Evolutionary conservation across 1,140 invertebrate species (phyloP).

Genomic region (Heliconius melpomene): DNA sequence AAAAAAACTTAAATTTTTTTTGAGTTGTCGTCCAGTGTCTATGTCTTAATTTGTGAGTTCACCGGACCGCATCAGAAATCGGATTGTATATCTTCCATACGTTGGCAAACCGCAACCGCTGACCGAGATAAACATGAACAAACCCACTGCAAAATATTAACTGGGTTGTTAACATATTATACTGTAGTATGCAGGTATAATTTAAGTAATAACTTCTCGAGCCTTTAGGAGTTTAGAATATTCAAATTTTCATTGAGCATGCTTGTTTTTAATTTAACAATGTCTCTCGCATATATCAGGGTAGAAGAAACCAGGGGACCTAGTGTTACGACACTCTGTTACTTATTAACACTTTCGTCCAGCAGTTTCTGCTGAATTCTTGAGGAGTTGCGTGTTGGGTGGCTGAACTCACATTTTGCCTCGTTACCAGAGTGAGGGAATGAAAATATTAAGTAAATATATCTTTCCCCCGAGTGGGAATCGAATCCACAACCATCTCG

Average conservation of each 20-base stretch:
- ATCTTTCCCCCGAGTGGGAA: too few relatives aligned
- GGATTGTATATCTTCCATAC: constrained; percentile 29
- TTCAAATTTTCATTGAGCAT: neutral
- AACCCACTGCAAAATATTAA: constrained; percentile 23
- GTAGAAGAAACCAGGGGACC: too few relatives aligned
- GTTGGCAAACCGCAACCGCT: constrained; percentile 32
- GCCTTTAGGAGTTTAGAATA: neutral
- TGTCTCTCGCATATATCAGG: too few relatives aligned
- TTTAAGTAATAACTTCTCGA: neutral
- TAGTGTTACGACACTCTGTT: too few relatives aligned
- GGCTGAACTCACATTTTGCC: too few relatives aligned
- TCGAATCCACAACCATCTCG: too few relatives aligned
- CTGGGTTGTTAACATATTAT: constrained; percentile 13
- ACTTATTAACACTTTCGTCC: too few relatives aligned
- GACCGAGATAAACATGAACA: constrained; percentile 33
- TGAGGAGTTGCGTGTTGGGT: too few relatives aligned
- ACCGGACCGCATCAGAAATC: constrained; percentile 18
- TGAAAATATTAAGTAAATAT: too few relatives aligned
- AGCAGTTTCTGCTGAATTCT: too few relatives aligned
- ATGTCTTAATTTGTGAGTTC: constrained; percentile 19
- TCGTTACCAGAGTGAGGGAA: too few relatives aligned
- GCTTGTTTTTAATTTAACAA: too few relatives aligned
- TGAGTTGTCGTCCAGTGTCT: neutral
- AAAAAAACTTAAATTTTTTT: neutral
- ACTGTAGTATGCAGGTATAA: neutral